A percentile compares a stretch with the other conserved stretches of the same genome.
These are phyloP conservation scores for Crossaster papposus DNA, from an alignment of 53 echinoderm and acorn worm genomes.

Conservation along the genomic window DNA sequence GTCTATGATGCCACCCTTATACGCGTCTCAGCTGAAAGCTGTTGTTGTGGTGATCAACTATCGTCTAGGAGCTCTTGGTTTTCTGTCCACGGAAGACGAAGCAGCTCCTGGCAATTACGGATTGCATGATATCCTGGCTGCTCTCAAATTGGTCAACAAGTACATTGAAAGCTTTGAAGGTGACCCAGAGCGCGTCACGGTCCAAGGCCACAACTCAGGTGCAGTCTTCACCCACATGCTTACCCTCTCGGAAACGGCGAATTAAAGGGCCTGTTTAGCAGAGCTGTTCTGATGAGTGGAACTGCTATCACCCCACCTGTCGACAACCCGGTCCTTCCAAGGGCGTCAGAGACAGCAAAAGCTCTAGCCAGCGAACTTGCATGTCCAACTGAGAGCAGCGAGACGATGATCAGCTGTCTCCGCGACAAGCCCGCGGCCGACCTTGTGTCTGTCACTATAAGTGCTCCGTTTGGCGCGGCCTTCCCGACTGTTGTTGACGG, in stretches of 20 bases:
- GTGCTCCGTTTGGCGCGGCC: not conserved
- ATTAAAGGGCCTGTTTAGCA: constrained; percentile 66
- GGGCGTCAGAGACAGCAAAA: constrained; percentile 15
- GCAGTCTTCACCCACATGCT: constrained; percentile 55
- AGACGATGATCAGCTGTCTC: constrained; percentile 54
- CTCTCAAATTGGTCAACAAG: constrained; percentile 67
- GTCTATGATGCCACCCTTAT: constrained; percentile 58
- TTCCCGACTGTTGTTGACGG: constrained; percentile 55
- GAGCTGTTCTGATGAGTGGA: constrained; percentile 56
- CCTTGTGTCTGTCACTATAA: not conserved
- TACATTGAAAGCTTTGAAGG: constrained; percentile 76
- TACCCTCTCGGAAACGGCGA: constrained; percentile 36
- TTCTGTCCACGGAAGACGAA: constrained; percentile 62
- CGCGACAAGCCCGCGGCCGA: constrained; percentile 34
- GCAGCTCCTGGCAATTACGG: constrained; percentile 73
- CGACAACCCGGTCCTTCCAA: not conserved
- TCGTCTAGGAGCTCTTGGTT: constrained; percentile 78
- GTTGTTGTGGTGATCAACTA: constrained; percentile 72
- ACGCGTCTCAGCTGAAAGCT: constrained; percentile 55
- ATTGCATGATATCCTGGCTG: constrained; percentile 63
- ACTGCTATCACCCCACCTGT: constrained; percentile 33
- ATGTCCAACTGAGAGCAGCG: constrained; percentile 24
- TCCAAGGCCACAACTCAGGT: constrained; percentile 68
- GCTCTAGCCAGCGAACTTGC: constrained; percentile 15
- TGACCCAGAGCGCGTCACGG: constrained; percentile 64